A percentile compares a stretch with the other conserved stretches of the same genome.
These are phyloP conservation scores for Clamator glandarius DNA, from an alignment of 2,797 vertebrate species.

Conservation along the genomic window DNA sequence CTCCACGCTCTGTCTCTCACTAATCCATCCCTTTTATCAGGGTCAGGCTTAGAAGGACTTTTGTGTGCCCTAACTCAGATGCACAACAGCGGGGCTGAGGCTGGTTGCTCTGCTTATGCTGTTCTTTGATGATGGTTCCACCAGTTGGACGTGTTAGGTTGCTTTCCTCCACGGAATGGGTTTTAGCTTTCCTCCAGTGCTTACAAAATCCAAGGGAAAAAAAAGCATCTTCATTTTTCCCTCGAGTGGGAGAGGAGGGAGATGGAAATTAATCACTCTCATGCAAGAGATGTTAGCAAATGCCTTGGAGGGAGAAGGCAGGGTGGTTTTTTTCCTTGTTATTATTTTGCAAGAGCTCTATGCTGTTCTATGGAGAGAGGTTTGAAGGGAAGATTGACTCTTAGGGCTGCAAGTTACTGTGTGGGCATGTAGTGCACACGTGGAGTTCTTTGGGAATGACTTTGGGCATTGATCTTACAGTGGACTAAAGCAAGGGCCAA, in stretches of 20 bases:
- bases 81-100: rapidly evolving
- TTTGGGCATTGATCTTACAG: not conserved
- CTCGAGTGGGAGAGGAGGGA: not conserved
- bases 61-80: not conserved
- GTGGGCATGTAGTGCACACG: rapidly evolving
- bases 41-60: not conserved
- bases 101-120: not conserved
- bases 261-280: not conserved
- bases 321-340: not conserved
- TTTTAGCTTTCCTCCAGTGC: not conserved
- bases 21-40: not conserved
- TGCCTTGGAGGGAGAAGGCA: rapidly evolving
- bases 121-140: not conserved
- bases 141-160: rapidly evolving
- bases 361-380: not conserved
- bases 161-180: not conserved
- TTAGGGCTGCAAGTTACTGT: rapidly evolving
- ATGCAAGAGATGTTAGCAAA: not conserved
- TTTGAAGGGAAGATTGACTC: not conserved
- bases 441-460: not conserved
- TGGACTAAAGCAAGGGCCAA: not conserved
- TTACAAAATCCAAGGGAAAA: not conserved
- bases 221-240: not conserved
- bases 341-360: not conserved
- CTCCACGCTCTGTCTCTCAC: not conserved